Percentiles rank a stretch among this genome's conserved stretches.
Conservation (phyloP, 2,797 vertebrate genomes). For the Staurois parvus region DNA sequence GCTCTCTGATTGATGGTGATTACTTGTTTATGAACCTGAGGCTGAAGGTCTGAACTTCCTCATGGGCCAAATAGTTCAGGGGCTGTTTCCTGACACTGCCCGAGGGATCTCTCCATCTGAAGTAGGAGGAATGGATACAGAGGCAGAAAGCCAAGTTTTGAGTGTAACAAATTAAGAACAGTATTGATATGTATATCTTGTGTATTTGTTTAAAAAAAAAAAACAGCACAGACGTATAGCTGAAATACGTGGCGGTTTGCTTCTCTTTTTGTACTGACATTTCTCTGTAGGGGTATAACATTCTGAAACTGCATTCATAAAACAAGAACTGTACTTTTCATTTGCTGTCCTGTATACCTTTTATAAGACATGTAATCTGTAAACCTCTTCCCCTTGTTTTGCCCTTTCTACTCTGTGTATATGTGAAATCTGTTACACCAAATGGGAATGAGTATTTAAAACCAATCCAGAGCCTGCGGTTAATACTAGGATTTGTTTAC, state of each 20-base stretch:
- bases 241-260: conserved; percentile 3
- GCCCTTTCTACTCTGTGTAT: too few species aligned
- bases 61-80: conserved; percentile 79
- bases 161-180: conserved; percentile 29
- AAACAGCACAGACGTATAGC: neutral
- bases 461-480: neutral
- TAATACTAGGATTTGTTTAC: neutral
- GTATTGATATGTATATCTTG: conserved; percentile 34
- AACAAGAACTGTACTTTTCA: neutral
- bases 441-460: neutral
- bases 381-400: neutral
- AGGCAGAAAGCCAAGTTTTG: conserved; percentile 36
- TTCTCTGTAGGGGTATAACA: neutral
- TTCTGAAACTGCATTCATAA: neutral
- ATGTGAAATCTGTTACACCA: neutral
- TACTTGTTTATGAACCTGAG: conserved; percentile 88
- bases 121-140: conserved; percentile 58
- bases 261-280: neutral
- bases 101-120: conserved; percentile 71
- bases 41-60: conserved; percentile 89
- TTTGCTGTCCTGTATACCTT: neutral
- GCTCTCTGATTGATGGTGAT: conserved; percentile 85
- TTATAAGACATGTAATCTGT: too few species aligned
- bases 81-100: conserved; percentile 87
- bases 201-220: conserved; percentile 25